Evolutionary conservation across 2,888 invertebrate genomes (phyloP).

Genomic region (Ommatoiulus sabulosus): DNA sequence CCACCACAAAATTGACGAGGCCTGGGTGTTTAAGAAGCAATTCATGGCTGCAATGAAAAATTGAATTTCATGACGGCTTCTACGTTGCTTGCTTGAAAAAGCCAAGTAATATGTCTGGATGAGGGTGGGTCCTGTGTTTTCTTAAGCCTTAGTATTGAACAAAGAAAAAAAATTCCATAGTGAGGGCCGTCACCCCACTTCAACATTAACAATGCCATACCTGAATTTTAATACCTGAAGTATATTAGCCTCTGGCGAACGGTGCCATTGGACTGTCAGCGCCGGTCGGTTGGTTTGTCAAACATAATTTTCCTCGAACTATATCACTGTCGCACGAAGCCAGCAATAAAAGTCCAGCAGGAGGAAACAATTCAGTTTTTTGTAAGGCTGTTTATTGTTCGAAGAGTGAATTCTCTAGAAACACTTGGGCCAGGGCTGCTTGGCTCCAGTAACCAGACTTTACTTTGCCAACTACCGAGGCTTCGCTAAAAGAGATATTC

Average conservation of each 20-base stretch:
- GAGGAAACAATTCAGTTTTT: neutral
- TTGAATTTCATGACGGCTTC: too few species aligned
- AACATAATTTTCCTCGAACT: conserved; percentile 35
- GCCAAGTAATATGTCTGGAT: too few species aligned
- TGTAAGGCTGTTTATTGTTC: neutral
- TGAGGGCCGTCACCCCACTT: neutral
- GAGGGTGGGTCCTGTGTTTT: neutral
- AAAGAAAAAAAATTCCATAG: neutral
- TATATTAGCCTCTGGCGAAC: neutral
- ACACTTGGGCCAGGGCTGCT: neutral
- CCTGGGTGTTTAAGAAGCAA: too few species aligned
- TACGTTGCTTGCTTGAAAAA: too few species aligned
- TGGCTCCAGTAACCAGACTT: conserved; percentile 35
- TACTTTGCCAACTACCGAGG: neutral
- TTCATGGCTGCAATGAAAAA: too few species aligned
- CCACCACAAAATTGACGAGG: too few species aligned
- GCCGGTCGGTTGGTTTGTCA: conserved; percentile 15
- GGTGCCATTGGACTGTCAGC: conserved; percentile 44
- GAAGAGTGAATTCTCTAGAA: neutral
- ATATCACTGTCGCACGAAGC: conserved; percentile 11
- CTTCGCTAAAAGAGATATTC: neutral
- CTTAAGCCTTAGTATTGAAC: neutral
- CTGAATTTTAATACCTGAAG: neutral
- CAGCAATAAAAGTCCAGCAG: neutral
- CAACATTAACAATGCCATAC: neutral